A percentile compares a stretch with the other conserved stretches of the same genome.
Conservation (phyloP, 2,888 invertebrate species). For the Hypomecis atomaria region DNA sequence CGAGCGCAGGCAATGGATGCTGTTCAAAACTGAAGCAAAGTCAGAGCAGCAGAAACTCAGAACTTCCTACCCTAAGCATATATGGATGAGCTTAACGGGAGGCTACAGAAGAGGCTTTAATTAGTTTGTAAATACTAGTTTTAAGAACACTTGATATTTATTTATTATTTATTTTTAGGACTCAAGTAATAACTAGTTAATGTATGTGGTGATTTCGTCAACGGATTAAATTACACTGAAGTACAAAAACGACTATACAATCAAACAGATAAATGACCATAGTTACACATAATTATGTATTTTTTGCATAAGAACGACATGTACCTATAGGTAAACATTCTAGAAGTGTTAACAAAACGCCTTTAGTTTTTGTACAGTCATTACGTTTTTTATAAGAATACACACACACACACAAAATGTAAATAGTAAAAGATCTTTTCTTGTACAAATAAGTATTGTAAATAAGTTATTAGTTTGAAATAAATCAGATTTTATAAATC, state of each 20-base stretch:
- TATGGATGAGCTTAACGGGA: slow-evolving; percentile 57
- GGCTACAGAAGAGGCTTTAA: slow-evolving; percentile 37
- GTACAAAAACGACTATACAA: neutral
- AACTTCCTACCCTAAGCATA: slow-evolving; percentile 51
- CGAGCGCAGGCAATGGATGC: slow-evolving; percentile 82
- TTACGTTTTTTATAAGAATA: neutral
- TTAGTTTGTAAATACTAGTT: slow-evolving; percentile 3
- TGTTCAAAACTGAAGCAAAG: slow-evolving; percentile 78
- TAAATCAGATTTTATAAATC: neutral
- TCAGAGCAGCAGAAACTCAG: slow-evolving; percentile 53
- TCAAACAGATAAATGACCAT: too few species aligned
- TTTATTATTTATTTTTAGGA: slow-evolving; percentile 3
- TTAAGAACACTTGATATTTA: slow-evolving; percentile 13
- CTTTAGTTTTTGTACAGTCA: neutral
- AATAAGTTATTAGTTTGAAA: neutral
- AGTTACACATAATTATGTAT: too few species aligned
- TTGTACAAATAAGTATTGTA: slow-evolving; percentile 3
- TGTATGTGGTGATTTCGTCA: neutral
- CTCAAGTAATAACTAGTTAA: neutral
- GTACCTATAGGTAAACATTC: too few species aligned
- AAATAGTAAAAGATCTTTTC: slow-evolving; percentile 1
- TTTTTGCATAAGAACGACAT: too few species aligned
- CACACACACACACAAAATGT: neutral
- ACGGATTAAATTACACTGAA: too few species aligned
- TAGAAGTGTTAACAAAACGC: too few species aligned